Percentiles rank a stretch among this genome's conserved stretches.
These are phyloP conservation scores for Siniperca knerii DNA, from an alignment of 2,113 vertebrate species.

Conservation along the genomic window DNA sequence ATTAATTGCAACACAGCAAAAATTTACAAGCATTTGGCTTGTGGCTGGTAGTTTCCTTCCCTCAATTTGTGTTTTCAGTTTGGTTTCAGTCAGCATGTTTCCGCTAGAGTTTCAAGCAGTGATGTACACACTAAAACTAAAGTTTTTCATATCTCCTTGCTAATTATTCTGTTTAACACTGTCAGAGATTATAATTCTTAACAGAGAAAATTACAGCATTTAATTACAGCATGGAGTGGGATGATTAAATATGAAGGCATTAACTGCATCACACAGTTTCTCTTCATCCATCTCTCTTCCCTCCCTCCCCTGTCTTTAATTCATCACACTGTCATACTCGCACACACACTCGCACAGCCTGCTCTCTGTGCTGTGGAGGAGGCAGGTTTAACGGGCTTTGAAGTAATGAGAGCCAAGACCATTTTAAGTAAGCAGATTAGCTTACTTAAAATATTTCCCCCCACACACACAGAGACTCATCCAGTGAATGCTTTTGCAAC, in stretches of 20 bases:
- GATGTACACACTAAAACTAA: not conserved
- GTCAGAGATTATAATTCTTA: not conserved
- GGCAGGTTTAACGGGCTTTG: conserved; percentile 76
- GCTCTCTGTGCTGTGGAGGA: conserved; percentile 41
- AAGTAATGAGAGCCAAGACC: conserved; percentile 70
- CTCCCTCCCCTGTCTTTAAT: conserved; percentile 6
- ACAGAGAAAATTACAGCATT: not conserved
- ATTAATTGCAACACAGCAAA: not conserved
- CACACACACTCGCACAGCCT: conserved; percentile 1
- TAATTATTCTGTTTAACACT: not conserved
- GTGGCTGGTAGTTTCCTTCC: conserved; percentile 28
- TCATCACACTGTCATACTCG: not conserved
- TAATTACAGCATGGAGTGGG: not conserved
- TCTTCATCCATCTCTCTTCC: not conserved
- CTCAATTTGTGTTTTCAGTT: conserved; percentile 9
- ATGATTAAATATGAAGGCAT: not conserved
- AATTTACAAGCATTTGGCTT: not conserved
- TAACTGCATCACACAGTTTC: not conserved
- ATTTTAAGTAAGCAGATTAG: conserved; percentile 14
- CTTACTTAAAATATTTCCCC: conserved; percentile 11
- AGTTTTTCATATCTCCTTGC: not conserved
- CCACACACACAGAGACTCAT: not conserved
- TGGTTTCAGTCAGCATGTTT: not conserved
- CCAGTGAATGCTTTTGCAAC: not conserved
- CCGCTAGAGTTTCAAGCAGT: not conserved